phyloP scores from a whole-genome alignment of 2,888 invertebrate genomes.

The Drosophila paracracens region DNA sequence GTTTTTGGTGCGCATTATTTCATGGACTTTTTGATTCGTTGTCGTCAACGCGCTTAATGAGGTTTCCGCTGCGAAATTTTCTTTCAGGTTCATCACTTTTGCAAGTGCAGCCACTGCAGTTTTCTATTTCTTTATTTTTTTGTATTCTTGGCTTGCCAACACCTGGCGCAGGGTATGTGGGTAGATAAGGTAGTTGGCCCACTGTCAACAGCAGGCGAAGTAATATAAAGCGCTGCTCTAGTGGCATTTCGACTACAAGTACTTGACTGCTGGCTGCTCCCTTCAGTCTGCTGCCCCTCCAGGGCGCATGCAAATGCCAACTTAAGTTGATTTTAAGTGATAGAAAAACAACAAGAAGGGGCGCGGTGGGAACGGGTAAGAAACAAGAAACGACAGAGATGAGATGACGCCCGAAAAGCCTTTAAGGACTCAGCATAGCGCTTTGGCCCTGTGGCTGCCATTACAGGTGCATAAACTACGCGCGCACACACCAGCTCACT shows the following conservation, averaged over 20 bases:
- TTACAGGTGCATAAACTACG: constrained; percentile 45
- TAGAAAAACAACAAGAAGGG: constrained; percentile 69
- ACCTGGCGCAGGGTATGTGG: constrained; percentile 32
- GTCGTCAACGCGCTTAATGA: constrained; percentile 76
- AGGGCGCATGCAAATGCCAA: constrained; percentile 81
- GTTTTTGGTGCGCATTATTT: constrained; percentile 71
- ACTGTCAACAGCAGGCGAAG: constrained; percentile 67
- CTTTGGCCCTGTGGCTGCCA: constrained; percentile 42
- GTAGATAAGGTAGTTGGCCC: constrained; percentile 1
- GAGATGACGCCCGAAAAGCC: constrained; percentile 57
- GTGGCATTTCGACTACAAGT: constrained; percentile 76
- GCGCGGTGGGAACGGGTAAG: not conserved
- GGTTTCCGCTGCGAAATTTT: constrained; percentile 73
- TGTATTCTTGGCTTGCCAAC: constrained; percentile 1
- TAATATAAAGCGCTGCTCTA: constrained; percentile 76
- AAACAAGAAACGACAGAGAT: not conserved
- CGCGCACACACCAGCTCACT: constrained; percentile 14
- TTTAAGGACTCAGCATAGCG: constrained; percentile 53
- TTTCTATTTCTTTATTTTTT: constrained; percentile 26
- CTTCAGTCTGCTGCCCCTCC: not conserved
- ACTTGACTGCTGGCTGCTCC: constrained; percentile 59
- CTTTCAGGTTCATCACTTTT: constrained; percentile 80
- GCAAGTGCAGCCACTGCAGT: constrained; percentile 69
- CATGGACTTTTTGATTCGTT: constrained; percentile 70
- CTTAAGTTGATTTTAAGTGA: constrained; percentile 83